phyloP scores from a whole-genome alignment of 2,113 vertebrate species.

The Mugil cephalus region DNA sequence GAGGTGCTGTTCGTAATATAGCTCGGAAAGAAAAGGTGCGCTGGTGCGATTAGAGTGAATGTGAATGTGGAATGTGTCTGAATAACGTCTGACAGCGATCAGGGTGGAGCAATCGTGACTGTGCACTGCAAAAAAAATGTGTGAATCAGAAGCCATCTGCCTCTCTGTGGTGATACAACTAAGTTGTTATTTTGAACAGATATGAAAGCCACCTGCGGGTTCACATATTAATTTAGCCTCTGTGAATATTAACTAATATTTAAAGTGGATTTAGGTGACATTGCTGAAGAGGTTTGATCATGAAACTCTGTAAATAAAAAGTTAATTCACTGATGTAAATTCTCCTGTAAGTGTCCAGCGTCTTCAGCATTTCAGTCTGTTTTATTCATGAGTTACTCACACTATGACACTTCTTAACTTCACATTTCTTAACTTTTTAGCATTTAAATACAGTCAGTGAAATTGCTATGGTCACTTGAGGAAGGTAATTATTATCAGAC shows the following conservation, averaged over 20 bases:
- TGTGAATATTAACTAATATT: too few relatives aligned
- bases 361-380: neutral
- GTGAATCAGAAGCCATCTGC: slow-evolving; percentile 19
- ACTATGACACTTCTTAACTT: neutral
- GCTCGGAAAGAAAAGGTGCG: slow-evolving; percentile 22
- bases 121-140: neutral
- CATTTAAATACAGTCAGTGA: neutral
- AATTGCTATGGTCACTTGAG: neutral
- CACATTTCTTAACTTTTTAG: slow-evolving; percentile 11
- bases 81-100: slow-evolving; percentile 8
- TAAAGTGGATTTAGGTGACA: too few relatives aligned
- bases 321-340: neutral
- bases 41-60: neutral
- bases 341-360: neutral
- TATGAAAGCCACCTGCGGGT: neutral
- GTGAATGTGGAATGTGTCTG: neutral
- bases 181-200: neutral
- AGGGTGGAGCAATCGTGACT: slow-evolving; percentile 14
- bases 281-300: neutral
- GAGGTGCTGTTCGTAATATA: slow-evolving; percentile 10
- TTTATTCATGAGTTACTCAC: slow-evolving; percentile 19
- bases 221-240: neutral
- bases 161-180: too few relatives aligned
- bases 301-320: neutral
- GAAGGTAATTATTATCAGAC: neutral